Percentiles rank a stretch among this genome's conserved stretches.
phyloP scores from a whole-genome alignment of 2,797 vertebrate species.

The Enteromius radiatus region DNA sequence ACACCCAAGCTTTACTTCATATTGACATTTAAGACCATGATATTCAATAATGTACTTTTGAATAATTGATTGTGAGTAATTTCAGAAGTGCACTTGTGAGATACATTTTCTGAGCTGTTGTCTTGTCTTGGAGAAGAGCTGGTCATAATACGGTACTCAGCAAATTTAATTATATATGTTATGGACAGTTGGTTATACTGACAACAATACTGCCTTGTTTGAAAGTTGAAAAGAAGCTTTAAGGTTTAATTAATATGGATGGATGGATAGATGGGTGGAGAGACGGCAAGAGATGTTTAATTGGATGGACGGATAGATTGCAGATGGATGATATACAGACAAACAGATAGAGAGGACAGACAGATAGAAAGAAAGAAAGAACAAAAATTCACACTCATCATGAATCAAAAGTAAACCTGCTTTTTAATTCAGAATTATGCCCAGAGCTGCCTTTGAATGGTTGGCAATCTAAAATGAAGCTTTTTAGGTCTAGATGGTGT shows the following conservation, averaged over 20 bases:
- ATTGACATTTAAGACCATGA: conserved; percentile 10
- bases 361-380: no score
- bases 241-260: background rate
- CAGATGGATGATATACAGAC: no score
- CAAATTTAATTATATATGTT: background rate
- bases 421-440: background rate
- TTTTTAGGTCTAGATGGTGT: background rate
- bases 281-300: background rate
- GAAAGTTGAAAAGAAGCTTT: background rate
- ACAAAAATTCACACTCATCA: background rate
- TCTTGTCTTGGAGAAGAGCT: background rate
- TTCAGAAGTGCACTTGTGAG: background rate
- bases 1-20: conserved; percentile 1
- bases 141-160: background rate
- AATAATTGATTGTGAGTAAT: conserved; percentile 21
- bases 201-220: background rate
- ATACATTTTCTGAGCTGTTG: background rate
- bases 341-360: background rate
- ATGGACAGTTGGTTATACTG: background rate
- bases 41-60: conserved; percentile 24
- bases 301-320: no score
- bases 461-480: background rate
- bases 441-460: background rate
- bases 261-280: background rate
- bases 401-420: background rate